Evolutionary conservation across 1,140 invertebrate species (phyloP).

Genomic region (Caenorhabditis briggsae): DNA sequence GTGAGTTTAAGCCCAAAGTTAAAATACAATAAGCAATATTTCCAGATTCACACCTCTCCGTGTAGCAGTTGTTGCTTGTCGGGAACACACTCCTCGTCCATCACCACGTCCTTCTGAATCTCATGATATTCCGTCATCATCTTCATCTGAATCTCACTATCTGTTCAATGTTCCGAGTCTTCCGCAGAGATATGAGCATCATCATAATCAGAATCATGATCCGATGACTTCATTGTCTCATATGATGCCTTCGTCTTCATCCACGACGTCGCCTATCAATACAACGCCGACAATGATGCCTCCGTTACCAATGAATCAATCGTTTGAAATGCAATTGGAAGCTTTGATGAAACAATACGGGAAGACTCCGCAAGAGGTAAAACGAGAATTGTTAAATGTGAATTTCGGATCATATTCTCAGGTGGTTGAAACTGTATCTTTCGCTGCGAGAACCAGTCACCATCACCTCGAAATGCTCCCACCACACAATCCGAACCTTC

Average conservation of each 20-base stretch:
- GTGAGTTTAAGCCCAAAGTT: neutral
- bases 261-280: neutral
- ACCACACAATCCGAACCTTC: neutral
- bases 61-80: conserved; percentile 76
- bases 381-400: no score
- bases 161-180: neutral
- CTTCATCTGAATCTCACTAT: neutral
- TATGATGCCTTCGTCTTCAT: conserved; percentile 13
- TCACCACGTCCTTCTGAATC: conserved; percentile 38
- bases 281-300: conserved; percentile 32
- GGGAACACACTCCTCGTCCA: conserved; percentile 26
- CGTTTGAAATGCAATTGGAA: conserved; percentile 54
- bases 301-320: conserved; percentile 14
- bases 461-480: neutral
- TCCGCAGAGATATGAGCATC: neutral
- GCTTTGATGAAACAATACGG: conserved; percentile 57
- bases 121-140: conserved; percentile 9
- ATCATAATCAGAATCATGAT: conserved; percentile 42
- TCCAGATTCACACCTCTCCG: conserved; percentile 76
- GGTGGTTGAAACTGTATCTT: conserved; percentile 1
- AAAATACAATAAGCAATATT: neutral
- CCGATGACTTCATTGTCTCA: neutral
- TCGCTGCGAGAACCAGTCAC: conserved; percentile 21
- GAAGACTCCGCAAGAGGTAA: conserved; percentile 42
- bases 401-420: neutral